These are phyloP conservation scores for Galemys pyrenaicus DNA, from an alignment of 2,113 vertebrate species.

Conservation along the genomic window DNA sequence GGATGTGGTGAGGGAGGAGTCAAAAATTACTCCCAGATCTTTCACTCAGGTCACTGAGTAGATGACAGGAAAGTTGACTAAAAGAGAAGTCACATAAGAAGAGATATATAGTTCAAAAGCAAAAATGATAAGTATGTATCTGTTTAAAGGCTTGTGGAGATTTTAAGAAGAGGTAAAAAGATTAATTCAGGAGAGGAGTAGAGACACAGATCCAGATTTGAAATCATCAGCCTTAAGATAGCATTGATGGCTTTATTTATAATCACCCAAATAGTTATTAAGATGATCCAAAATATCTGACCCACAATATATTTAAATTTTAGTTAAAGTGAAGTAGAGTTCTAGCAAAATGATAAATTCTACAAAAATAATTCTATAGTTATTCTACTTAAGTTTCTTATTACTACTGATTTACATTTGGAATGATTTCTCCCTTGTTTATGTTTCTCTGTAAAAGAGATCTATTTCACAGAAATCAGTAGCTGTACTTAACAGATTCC, in stretches of 20 bases:
- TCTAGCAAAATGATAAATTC: background rate
- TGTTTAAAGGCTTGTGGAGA: background rate
- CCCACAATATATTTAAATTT: background rate
- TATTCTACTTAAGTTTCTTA: conserved; percentile 25
- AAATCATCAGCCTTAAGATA: too few species aligned
- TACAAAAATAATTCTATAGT: background rate
- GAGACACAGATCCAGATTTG: background rate
- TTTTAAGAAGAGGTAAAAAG: background rate
- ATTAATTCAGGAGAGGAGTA: background rate
- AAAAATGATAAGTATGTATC: background rate
- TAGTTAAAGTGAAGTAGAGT: background rate
- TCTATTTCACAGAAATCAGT: background rate
- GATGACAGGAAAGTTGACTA: background rate
- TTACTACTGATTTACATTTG: background rate
- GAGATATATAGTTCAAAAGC: background rate
- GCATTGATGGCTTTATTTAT: background rate
- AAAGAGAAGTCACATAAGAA: background rate
- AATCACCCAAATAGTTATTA: background rate
- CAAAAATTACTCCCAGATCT: background rate
- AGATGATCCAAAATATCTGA: background rate
- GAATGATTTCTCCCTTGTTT: background rate
- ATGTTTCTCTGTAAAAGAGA: background rate
- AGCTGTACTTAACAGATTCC: conserved; percentile 24
- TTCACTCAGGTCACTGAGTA: background rate
- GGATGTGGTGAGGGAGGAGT: background rate